A percentile compares a stretch with the other conserved stretches of the same genome.
Conservation (phyloP, 2,113 vertebrate species). For the Bombycilla garrulus region DNA sequence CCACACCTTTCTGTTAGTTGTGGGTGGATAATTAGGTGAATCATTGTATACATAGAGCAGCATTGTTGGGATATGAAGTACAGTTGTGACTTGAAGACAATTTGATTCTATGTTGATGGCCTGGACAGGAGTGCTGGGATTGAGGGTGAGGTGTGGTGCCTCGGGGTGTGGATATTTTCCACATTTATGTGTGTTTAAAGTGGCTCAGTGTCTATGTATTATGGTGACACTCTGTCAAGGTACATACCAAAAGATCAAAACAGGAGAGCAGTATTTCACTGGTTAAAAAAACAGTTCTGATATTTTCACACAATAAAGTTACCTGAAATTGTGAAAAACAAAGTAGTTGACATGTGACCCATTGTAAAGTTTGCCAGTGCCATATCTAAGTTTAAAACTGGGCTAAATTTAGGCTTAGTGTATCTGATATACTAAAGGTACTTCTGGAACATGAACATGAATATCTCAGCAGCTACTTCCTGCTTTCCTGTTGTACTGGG, state of each 20-base stretch:
- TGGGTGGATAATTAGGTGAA: not conserved
- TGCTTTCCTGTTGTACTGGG: not conserved
- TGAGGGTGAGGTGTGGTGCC: not conserved
- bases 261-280: not conserved
- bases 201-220: not conserved
- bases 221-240: not conserved
- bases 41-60: not conserved
- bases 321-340: not conserved
- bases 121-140: not conserved
- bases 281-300: not conserved
- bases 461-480: not conserved
- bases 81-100: not conserved
- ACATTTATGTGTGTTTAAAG: not conserved
- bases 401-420: not conserved
- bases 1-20: not conserved
- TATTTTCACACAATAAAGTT: not conserved
- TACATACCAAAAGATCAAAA: not conserved
- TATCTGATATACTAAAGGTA: not conserved
- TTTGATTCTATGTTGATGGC: not conserved
- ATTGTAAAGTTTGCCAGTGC: not conserved
- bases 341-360: not conserved
- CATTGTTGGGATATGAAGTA: not conserved
- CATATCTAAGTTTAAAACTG: not conserved
- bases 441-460: not conserved
- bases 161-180: not conserved